These are phyloP conservation scores for Falco naumanni DNA, from an alignment of 2,797 vertebrate genomes.

Conservation along the genomic window DNA sequence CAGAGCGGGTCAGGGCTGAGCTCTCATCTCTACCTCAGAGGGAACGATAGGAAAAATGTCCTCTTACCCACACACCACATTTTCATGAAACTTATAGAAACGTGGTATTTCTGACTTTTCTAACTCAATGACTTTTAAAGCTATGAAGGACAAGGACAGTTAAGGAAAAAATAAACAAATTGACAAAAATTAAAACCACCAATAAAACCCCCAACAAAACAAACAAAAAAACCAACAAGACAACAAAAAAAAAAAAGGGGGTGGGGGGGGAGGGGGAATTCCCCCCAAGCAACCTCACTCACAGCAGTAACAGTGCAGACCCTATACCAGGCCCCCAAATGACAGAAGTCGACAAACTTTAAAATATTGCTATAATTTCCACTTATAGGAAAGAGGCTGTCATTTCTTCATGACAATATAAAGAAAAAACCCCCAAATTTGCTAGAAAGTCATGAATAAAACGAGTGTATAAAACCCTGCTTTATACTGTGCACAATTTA, in stretches of 20 bases:
- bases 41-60: background rate
- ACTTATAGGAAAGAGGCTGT: background rate
- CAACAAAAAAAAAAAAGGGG: background rate
- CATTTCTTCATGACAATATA: background rate
- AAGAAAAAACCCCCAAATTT: background rate
- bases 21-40: background rate
- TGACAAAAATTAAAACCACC: background rate
- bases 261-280: too few species aligned
- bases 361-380: background rate
- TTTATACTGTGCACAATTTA: background rate
- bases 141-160: background rate
- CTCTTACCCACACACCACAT: background rate
- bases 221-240: background rate
- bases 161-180: background rate
- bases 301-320: background rate
- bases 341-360: background rate
- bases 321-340: background rate
- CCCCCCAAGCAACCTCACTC: background rate
- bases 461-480: background rate
- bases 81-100: background rate
- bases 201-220: background rate
- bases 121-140: background rate
- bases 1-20: background rate
- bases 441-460: background rate
- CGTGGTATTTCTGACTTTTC: background rate